These are phyloP conservation scores for Drosophila elegans DNA, from an alignment of 1,140 invertebrate species.

Conservation along the genomic window DNA sequence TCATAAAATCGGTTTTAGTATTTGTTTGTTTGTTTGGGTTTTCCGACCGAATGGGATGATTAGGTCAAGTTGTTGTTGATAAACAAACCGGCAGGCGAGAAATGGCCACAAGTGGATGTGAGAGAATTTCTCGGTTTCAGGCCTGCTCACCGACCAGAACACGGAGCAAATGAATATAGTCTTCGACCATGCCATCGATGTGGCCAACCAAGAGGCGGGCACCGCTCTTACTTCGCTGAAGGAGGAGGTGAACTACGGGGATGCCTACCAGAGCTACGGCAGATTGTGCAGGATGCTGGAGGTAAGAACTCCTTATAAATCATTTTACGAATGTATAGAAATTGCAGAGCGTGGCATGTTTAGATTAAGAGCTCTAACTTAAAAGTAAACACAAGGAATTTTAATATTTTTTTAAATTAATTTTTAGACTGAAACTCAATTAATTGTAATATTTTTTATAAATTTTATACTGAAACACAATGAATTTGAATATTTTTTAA, in stretches of 20 bases:
- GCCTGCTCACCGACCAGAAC: slow-evolving; percentile 76
- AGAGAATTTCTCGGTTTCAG: slow-evolving; percentile 39
- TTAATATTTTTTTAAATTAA: too few species aligned
- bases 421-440: too few species aligned
- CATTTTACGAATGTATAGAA: too few species aligned
- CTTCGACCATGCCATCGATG: slow-evolving; percentile 77
- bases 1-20: slow-evolving; percentile 73
- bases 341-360: too few species aligned
- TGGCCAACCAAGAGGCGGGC: slow-evolving; percentile 67
- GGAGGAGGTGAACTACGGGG: slow-evolving; percentile 76
- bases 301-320: slow-evolving; percentile 46
- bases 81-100: slow-evolving; percentile 65
- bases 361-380: too few species aligned
- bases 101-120: slow-evolving; percentile 2
- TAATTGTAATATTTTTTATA: too few species aligned
- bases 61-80: slow-evolving; percentile 76
- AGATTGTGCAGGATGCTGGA: slow-evolving; percentile 84
- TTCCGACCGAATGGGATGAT: slow-evolving; percentile 46
- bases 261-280: slow-evolving; percentile 83
- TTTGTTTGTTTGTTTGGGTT: slow-evolving; percentile 74
- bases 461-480: too few species aligned
- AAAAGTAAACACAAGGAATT: too few species aligned
- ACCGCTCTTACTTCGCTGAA: slow-evolving; percentile 55
- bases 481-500: too few species aligned
- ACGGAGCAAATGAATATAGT: slow-evolving; percentile 73